Percentiles rank a stretch among this genome's conserved stretches.
These are phyloP conservation scores for Mercenaria mercenaria DNA, from an alignment of 1,140 invertebrate genomes.

Conservation along the genomic window DNA sequence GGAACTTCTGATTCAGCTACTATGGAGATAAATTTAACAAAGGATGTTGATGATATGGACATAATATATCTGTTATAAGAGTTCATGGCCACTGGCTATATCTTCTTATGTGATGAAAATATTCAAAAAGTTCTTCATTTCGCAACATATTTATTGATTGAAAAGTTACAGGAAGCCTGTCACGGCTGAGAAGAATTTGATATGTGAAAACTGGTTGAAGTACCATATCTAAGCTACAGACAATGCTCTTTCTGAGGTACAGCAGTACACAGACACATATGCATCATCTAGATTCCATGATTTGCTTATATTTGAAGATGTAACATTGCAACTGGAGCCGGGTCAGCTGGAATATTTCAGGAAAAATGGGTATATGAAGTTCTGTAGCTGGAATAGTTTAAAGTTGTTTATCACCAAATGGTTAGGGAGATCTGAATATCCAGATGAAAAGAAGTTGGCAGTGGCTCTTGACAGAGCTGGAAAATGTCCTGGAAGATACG, in stretches of 20 bases:
- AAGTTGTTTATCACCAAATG: not conserved
- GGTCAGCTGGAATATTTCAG: not conserved
- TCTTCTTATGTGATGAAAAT: not conserved
- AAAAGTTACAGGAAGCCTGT: not conserved
- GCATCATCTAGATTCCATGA: no score
- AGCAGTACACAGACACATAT: not conserved
- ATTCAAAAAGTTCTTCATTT: not conserved
- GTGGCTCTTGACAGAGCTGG: not conserved
- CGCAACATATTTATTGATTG: not conserved
- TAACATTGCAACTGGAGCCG: not conserved
- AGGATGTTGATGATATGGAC: no score
- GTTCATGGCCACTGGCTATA: no score
- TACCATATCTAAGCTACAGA: no score
- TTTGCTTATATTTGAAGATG: no score
- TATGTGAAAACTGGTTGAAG: no score
- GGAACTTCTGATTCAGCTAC: no score
- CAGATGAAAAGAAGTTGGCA: no score
- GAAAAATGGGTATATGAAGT: not conserved
- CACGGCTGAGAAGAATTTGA: no score
- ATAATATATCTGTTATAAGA: not conserved
- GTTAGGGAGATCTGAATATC: not conserved
- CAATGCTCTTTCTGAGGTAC: not conserved
- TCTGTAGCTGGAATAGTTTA: not conserved
- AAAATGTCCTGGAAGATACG: not conserved
- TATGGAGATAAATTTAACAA: no score